phyloP scores from a whole-genome alignment of 2,888 invertebrate species.

The Drosophila sordidapex region DNA sequence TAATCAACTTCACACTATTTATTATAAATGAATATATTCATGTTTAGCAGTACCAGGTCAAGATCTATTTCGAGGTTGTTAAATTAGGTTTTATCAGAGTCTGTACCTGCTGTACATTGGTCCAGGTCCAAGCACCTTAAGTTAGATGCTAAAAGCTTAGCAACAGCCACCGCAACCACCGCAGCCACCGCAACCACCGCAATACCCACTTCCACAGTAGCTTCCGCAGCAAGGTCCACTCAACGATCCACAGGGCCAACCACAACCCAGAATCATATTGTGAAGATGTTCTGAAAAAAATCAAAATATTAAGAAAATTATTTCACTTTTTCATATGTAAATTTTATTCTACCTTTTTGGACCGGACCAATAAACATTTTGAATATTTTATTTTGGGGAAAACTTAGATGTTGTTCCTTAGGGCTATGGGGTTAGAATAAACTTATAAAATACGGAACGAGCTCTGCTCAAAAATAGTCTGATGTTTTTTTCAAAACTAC shows the following conservation, averaged over 20 bases:
- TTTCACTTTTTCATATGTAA: background rate
- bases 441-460: background rate
- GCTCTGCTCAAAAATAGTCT: background rate
- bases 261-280: constrained; percentile 54
- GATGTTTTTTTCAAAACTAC: background rate
- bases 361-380: constrained; percentile 41
- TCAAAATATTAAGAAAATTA: background rate
- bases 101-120: background rate
- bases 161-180: background rate
- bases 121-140: background rate
- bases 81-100: background rate
- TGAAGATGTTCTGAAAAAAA: background rate
- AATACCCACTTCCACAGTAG: constrained; percentile 19
- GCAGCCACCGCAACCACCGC: background rate
- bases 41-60: background rate
- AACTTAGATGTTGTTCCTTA: constrained; percentile 23
- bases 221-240: constrained; percentile 56
- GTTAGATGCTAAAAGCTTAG: background rate
- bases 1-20: background rate
- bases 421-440: constrained; percentile 1
- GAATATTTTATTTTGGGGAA: background rate
- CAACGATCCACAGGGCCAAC: constrained; percentile 55
- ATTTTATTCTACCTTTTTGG: constrained; percentile 1
- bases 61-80: background rate
- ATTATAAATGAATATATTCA: background rate